phyloP scores from a whole-genome alignment of 2,797 vertebrate genomes.

The Intellagama lesueurii region DNA sequence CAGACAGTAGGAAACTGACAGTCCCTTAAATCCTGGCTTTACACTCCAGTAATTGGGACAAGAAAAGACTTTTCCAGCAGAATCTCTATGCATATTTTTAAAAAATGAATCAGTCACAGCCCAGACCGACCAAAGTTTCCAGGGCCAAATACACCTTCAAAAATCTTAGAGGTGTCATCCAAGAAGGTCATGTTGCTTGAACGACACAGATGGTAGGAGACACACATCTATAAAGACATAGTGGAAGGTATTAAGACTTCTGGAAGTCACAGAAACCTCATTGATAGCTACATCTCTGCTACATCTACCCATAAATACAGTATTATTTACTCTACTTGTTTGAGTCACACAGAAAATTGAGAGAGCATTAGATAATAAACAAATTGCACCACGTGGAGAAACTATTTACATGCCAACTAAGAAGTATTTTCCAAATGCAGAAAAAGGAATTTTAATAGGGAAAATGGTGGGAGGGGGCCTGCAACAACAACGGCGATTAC shows the following conservation, averaged over 20 bases:
- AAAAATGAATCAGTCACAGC: not conserved
- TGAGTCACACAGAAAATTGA: not conserved
- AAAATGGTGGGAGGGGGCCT: not conserved
- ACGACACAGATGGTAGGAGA: no score
- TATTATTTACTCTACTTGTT: slow-evolving; percentile 39
- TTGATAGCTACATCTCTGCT: not conserved
- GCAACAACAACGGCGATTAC: slow-evolving; percentile 50
- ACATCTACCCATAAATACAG: not conserved
- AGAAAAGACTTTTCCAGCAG: not conserved
- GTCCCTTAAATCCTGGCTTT: not conserved
- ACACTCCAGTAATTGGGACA: not conserved
- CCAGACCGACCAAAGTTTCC: not conserved
- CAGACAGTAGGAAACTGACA: no score
- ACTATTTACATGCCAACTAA: slow-evolving; percentile 58
- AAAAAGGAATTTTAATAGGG: slow-evolving; percentile 52
- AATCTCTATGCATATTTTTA: not conserved
- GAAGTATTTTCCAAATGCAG: slow-evolving; percentile 65
- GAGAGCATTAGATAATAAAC: not conserved
- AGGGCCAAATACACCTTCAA: not conserved
- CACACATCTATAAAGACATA: no score
- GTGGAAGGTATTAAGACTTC: no score
- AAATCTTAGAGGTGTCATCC: not conserved
- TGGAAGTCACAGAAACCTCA: no score
- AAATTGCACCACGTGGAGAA: slow-evolving; percentile 31
- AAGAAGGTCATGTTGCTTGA: no score